A percentile compares a stretch with the other conserved stretches of the same genome.
phyloP scores from a whole-genome alignment of 2,113 vertebrate species.

The Hassar affinis region DNA sequence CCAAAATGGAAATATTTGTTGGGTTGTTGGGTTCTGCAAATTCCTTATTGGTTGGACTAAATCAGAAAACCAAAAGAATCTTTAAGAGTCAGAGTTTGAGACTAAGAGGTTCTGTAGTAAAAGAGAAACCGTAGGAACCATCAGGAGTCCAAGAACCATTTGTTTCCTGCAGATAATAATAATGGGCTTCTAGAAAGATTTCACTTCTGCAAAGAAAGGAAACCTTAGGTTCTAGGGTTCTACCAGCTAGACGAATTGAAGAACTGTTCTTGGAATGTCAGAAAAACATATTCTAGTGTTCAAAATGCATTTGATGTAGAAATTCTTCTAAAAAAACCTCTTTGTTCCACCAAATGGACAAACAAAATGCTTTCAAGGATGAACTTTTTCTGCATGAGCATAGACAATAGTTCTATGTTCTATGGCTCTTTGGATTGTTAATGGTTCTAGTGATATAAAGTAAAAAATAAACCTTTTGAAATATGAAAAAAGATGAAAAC shows the following conservation, averaged over 20 bases:
- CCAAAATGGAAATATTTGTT: neutral
- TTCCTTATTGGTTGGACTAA: neutral
- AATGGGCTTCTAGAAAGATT: neutral
- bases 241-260: neutral
- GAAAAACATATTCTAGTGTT: neutral
- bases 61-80: neutral
- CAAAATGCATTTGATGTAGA: neutral
- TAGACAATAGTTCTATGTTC: neutral
- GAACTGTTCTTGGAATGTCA: neutral
- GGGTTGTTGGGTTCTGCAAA: neutral
- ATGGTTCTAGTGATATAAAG: neutral
- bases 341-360: neutral
- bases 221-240: neutral
- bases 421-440: neutral
- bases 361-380: neutral
- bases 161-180: neutral
- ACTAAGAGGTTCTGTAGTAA: neutral
- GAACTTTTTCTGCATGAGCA: neutral
- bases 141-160: neutral
- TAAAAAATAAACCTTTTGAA: neutral
- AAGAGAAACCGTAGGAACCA: neutral
- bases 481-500: no score
- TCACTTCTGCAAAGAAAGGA: neutral
- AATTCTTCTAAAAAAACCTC: neutral
- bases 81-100: no score